Evolutionary conservation across 2,113 vertebrate species (phyloP).

Genomic region (Rhea pennata): DNA sequence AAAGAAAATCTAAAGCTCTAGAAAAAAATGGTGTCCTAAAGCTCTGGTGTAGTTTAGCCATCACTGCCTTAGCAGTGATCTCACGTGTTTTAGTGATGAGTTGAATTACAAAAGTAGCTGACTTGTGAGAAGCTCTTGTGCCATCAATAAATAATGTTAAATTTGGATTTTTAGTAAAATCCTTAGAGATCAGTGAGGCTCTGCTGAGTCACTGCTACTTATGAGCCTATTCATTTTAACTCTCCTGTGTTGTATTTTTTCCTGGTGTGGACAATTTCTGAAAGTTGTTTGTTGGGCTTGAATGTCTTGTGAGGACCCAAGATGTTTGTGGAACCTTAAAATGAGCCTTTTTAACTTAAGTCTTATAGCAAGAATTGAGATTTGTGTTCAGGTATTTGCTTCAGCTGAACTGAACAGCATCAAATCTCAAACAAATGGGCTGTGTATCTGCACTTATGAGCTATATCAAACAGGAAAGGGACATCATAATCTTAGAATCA

Average conservation of each 20-base stretch:
- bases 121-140: background rate
- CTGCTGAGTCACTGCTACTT: background rate
- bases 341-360: background rate
- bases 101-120: background rate
- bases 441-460: background rate
- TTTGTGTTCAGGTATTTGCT: background rate
- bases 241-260: background rate
- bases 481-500: too few relatives aligned
- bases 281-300: background rate
- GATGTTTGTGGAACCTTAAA: background rate
- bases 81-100: background rate
- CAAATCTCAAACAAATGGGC: background rate
- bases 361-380: background rate
- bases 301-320: background rate
- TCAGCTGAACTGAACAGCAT: background rate
- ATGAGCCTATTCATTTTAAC: background rate
- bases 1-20: background rate
- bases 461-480: background rate
- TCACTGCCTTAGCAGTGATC: fast-evolving
- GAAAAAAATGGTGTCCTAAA: background rate
- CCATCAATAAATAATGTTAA: background rate
- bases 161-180: background rate
- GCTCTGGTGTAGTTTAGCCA: background rate
- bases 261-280: background rate
- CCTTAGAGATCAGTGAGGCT: background rate